Percentiles rank a stretch among this genome's conserved stretches.
phyloP scores from a whole-genome alignment of 2,888 invertebrate genomes.

The Oegoconia quadripuncta region DNA sequence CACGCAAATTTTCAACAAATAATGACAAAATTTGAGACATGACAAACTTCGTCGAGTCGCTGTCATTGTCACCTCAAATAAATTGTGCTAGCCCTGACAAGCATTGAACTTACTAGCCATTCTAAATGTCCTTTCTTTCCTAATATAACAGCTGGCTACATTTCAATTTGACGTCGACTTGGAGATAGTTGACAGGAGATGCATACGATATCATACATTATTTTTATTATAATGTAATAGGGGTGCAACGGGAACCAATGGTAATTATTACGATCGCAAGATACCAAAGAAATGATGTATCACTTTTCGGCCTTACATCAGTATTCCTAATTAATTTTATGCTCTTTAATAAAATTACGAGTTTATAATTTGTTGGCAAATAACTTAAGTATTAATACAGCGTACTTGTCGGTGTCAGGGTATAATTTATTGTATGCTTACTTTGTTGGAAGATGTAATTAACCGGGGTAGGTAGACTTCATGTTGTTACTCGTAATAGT shows the following conservation, averaged over 20 bases:
- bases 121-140: slow-evolving; percentile 6
- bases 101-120: not conserved
- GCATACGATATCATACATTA: slow-evolving; percentile 46
- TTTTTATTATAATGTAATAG: slow-evolving; percentile 34
- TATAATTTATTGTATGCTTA: too few species aligned
- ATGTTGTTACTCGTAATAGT: too few species aligned
- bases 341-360: slow-evolving; percentile 9
- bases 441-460: too few species aligned
- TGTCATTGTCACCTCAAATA: too few species aligned
- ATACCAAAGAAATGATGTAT: slow-evolving; percentile 47
- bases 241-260: slow-evolving; percentile 27
- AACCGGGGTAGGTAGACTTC: too few species aligned
- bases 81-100: not conserved
- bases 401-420: not conserved
- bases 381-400: not conserved
- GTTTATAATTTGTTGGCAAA: slow-evolving; percentile 8
- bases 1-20: too few species aligned
- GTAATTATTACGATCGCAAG: slow-evolving; percentile 35
- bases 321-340: slow-evolving; percentile 29
- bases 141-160: slow-evolving; percentile 48
- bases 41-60: too few species aligned
- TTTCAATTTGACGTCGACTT: slow-evolving; percentile 48
- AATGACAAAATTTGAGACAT: too few species aligned
- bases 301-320: slow-evolving; percentile 36
- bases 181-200: slow-evolving; percentile 57